phyloP scores from a whole-genome alignment of 2,113 vertebrate species.

The Electrona antarctica region DNA sequence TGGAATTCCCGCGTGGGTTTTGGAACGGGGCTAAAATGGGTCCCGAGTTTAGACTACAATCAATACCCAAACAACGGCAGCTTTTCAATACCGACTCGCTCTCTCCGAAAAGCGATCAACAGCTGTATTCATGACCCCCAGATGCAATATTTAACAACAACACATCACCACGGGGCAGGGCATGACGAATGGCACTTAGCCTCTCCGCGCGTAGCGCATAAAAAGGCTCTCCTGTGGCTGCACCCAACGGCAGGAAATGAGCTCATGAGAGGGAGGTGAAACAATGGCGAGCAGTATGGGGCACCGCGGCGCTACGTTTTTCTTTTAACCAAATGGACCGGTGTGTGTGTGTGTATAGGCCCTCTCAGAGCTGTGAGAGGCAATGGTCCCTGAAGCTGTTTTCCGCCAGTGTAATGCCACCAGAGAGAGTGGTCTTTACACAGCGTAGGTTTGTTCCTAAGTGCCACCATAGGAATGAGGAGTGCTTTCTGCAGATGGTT shows the following conservation, averaged over 20 bases:
- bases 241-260: slow-evolving; percentile 32
- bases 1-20: slow-evolving; percentile 15
- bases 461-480: slow-evolving; percentile 36
- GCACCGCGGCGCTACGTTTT: neutral
- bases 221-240: slow-evolving; percentile 13
- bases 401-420: slow-evolving; percentile 35
- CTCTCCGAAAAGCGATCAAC: slow-evolving; percentile 41
- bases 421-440: slow-evolving; percentile 30
- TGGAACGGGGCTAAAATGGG: slow-evolving; percentile 18
- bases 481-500: slow-evolving; percentile 36
- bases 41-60: slow-evolving; percentile 4
- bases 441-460: slow-evolving; percentile 25
- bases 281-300: slow-evolving; percentile 31
- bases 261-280: slow-evolving; percentile 21
- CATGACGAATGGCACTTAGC: slow-evolving; percentile 24
- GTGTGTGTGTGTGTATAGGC: slow-evolving; percentile 37
- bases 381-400: slow-evolving; percentile 32
- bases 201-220: slow-evolving; percentile 19
- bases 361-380: slow-evolving; percentile 10
- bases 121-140: slow-evolving; percentile 30
- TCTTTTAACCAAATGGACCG: slow-evolving; percentile 1
- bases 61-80: slow-evolving; percentile 11
- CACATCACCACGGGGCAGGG: slow-evolving; percentile 24
- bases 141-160: slow-evolving; percentile 13
- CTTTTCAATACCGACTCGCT: slow-evolving; percentile 41